Conservation (phyloP, 2,113 vertebrate species). For the Nesoenas mayeri region DNA sequence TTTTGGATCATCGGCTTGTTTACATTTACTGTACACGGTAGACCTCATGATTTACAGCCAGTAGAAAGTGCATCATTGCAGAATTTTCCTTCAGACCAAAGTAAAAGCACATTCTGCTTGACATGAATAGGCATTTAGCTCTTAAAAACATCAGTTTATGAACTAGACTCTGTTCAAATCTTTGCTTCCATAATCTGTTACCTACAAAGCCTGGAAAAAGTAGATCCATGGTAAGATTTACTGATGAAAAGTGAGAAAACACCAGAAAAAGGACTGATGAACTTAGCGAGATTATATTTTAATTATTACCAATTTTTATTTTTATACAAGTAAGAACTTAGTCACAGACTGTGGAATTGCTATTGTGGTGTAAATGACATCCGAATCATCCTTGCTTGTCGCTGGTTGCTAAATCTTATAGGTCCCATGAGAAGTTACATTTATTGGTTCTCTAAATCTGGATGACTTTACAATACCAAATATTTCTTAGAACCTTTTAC, state of each 20-base stretch:
- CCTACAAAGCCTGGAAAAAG: background rate
- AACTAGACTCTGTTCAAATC: background rate
- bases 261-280: background rate
- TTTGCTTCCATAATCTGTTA: background rate
- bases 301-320: background rate
- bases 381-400: background rate
- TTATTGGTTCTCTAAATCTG: constrained; percentile 11
- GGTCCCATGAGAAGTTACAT: background rate
- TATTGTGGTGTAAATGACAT: background rate
- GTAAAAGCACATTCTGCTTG: background rate
- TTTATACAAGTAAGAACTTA: background rate
- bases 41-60: background rate
- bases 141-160: background rate
- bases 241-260: background rate
- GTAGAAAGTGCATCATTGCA: background rate
- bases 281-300: background rate
- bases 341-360: background rate
- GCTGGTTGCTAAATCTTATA: background rate
- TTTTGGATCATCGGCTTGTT: background rate
- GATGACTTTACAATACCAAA: background rate
- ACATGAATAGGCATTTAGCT: background rate
- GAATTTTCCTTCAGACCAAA: background rate
- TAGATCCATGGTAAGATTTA: background rate
- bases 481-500: background rate
- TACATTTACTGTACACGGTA: background rate